These are phyloP conservation scores for Cephalopachus bancanus DNA, from an alignment of 2,797 vertebrate genomes.

Conservation along the genomic window DNA sequence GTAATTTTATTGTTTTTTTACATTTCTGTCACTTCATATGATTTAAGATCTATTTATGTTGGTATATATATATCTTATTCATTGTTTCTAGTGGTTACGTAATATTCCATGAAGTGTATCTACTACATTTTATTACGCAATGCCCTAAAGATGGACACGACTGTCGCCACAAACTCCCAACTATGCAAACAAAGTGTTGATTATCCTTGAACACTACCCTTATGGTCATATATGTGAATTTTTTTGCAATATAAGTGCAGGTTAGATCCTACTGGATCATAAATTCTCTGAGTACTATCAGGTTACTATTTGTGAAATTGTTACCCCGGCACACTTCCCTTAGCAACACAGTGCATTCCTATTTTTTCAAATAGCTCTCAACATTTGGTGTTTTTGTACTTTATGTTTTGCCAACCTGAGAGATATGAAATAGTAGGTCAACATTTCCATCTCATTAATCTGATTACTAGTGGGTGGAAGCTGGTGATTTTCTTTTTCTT, in stretches of 20 bases:
- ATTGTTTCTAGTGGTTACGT: not conserved
- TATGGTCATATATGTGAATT: not conserved
- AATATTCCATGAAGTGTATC: not conserved
- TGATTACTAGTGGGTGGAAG: not conserved
- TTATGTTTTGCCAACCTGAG: not conserved
- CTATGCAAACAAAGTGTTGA: not conserved
- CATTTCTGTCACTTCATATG: not conserved
- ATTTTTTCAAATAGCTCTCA: not conserved
- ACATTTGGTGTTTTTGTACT: not conserved
- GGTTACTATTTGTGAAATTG: not conserved
- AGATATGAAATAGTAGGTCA: not conserved
- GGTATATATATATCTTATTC: not conserved
- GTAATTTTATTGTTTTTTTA: not conserved
- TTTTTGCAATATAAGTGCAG: constrained; percentile 10
- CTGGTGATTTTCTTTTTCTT: not conserved
- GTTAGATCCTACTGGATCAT: not conserved
- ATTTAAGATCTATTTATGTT: not conserved
- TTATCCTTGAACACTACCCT: not conserved
- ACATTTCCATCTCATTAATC: constrained; percentile 61
- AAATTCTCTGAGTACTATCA: not conserved
- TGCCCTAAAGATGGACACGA: not conserved
- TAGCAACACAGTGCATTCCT: not conserved
- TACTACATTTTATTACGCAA: not conserved
- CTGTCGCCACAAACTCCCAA: not conserved
- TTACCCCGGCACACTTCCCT: not conserved